Percentiles rank a stretch among this genome's conserved stretches.
phyloP scores from a whole-genome alignment of 2,797 vertebrate species.

The Heliangelus exortis region DNA sequence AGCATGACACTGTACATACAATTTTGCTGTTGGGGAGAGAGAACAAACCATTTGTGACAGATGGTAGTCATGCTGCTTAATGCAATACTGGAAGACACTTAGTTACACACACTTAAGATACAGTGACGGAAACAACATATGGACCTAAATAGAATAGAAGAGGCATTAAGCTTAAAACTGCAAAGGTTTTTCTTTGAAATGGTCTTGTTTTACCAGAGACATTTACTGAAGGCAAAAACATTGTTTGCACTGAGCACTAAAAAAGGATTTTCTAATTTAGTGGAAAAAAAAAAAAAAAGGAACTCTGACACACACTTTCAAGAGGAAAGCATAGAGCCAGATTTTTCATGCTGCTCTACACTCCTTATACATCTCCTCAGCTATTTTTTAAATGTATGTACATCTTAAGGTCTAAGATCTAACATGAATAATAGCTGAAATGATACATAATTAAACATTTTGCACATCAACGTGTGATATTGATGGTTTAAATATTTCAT shows the following conservation, averaged over 20 bases:
- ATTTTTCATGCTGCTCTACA: slow-evolving; percentile 53
- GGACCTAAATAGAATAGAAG: not conserved
- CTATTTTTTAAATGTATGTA: slow-evolving; percentile 69
- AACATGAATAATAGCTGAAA: slow-evolving; percentile 75
- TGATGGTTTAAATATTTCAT: slow-evolving; percentile 78
- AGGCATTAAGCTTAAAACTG: not conserved
- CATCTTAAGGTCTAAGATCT: slow-evolving; percentile 72
- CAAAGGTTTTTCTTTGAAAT: not conserved
- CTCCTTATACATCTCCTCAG: slow-evolving; percentile 60
- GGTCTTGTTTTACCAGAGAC: slow-evolving; percentile 1
- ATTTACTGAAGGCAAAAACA: not conserved
- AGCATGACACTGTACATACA: not conserved
- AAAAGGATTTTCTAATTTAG: not conserved
- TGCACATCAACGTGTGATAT: slow-evolving; percentile 68
- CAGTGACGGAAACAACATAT: not conserved
- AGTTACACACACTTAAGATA: not conserved
- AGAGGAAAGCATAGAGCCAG: not conserved
- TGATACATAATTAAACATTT: slow-evolving; percentile 77
- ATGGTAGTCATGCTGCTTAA: not conserved
- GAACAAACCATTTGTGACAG: slow-evolving; percentile 26
- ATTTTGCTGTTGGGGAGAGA: not conserved
- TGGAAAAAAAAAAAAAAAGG: accelerated
- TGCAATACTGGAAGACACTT: not conserved
- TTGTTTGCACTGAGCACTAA: not conserved
- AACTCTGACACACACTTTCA: not conserved